Base-by-base conservation (phyloP, 2,113 vertebrate species). In the Tauraco erythrolophus region DNA sequence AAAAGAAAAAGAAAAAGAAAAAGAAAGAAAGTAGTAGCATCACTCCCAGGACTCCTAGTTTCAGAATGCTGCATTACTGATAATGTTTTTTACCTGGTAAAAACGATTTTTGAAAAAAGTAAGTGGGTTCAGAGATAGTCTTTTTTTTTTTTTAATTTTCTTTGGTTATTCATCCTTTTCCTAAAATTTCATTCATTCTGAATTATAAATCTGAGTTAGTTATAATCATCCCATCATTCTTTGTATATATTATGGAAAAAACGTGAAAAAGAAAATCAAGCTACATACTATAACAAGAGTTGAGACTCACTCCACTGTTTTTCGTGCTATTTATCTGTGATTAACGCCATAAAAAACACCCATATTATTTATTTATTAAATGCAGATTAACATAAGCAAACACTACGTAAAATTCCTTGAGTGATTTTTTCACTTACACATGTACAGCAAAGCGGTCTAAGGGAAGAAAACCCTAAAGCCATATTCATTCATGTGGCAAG, bases 241-340 rank as follows among this genome's bases (percentile, higher is more conserved):
- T 53, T 89, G 25, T 2, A 79, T 30, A 58, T 69, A 65, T 23
- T 53, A 23, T 22, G 8, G 37, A 75, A 70, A 46, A 80, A 76
- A 35, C 7, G 21, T 15, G 13, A 22, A 30, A 75, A 53, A 25
- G 13, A 62, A 41, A 78, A 78, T 35, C 60, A 85, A 77, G 6
- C 56, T 93, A 8, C 6, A 11, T 28, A 31, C 2, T 21, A 9
- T 28, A 35, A 37, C 22, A 62, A 68, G 6, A 62, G 14, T 22
- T 2, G 0, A 50, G 18, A 60, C 5, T 60, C 60, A 6, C 1
- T 57, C 22, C 6, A n/a, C 14, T 4, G 9, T 5, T 50, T 77
- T 90, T 57, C 39, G 39, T 51, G 7, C 23, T 27, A 37, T 50
- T 45, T 70, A 9, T 56, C 57, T 66, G 13, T 71, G 14, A 76